Evolutionary conservation across 2,888 invertebrate species (phyloP), one percentile per base, ranked within the genome.

Genomic region (Hipparchia sbordonii): DNA sequence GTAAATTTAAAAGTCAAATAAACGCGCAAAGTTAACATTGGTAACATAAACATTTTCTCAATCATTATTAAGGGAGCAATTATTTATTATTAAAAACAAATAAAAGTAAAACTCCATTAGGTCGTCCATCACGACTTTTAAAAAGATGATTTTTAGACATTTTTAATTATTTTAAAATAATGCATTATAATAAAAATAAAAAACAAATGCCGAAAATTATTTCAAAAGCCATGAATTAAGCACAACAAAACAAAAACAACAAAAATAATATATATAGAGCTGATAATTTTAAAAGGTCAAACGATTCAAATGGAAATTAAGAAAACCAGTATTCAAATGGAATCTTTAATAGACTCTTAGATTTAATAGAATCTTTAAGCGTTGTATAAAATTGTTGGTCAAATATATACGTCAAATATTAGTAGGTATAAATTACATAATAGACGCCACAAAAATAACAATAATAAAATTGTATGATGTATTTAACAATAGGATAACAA

Each of bases 1-100:
- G 57, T 59, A 57, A 52, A 59, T 67, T 57, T 48, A 23, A 23
- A 67, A 59, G 46, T 67, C 45, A 67, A 46, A 67, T 57, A 46
- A 9, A 67, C 5, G 57, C 57, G 45, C 45, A 10, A 57, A 57
- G 12, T 54, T 45, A 39, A 56, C 23, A 3, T 63, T 51, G 48
- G 10, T 45, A 2, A 61, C 45, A 51, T 39, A 60, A 39, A 60
- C 12, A 39, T 45, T 60, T 60, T 60, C 33, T 56, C 13, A 56
- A 9, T 33, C 59, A 1, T 8, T 23, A 52, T 12, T 52, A 52
- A 12, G 52, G 12, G 59, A 59, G 12, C 10, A 12, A 23, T 23
- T 23, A 5, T 12, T 23, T 23, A 5, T 12, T 12, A 52, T 5
- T 52, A 12, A 52, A 10, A 52, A 12, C 52, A 52, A 12, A 12